Evolutionary conservation across 1,140 invertebrate genomes (phyloP).

Genomic region (Pristionchus pacificus): DNA sequence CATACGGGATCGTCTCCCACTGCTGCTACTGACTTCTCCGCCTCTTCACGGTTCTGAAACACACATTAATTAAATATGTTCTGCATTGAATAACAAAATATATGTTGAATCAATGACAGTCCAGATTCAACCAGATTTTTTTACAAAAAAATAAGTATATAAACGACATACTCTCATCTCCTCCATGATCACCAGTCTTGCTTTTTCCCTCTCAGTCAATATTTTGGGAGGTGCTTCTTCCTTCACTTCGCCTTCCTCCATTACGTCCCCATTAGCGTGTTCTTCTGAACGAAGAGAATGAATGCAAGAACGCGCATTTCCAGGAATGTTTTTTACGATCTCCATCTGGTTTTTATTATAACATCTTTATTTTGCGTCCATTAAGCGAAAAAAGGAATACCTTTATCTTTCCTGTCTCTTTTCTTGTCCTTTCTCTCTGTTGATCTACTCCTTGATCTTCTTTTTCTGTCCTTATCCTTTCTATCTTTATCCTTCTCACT

Average conservation of each 20-base stretch:
- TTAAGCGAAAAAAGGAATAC: too few relatives aligned
- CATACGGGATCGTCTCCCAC: slow-evolving; percentile 40
- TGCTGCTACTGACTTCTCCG: not conserved
- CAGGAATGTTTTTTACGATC: too few relatives aligned
- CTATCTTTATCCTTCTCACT: too few relatives aligned
- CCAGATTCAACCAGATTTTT: too few relatives aligned
- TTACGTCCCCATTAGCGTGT: too few relatives aligned
- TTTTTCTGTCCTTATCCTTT: not conserved
- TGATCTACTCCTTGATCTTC: not conserved
- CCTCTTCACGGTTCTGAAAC: not conserved
- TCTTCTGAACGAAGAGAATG: too few relatives aligned
- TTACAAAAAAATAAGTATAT: too few relatives aligned
- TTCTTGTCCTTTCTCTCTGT: not conserved
- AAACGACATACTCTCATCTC: not conserved
- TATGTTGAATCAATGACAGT: too few relatives aligned
- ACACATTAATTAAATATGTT: not conserved
- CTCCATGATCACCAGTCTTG: not conserved
- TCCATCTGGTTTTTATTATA: too few relatives aligned
- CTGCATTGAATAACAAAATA: too few relatives aligned
- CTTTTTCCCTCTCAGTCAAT: not conserved
- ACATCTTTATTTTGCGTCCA: too few relatives aligned
- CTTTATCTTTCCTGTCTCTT: not conserved
- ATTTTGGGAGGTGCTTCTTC: not conserved
- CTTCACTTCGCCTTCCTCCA: not conserved
- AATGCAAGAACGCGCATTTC: too few relatives aligned